Evolutionary conservation across 2,888 invertebrate genomes (phyloP), one percentile per base, ranked within the genome.

Genomic region (Diaprepes abbreviatus): DNA sequence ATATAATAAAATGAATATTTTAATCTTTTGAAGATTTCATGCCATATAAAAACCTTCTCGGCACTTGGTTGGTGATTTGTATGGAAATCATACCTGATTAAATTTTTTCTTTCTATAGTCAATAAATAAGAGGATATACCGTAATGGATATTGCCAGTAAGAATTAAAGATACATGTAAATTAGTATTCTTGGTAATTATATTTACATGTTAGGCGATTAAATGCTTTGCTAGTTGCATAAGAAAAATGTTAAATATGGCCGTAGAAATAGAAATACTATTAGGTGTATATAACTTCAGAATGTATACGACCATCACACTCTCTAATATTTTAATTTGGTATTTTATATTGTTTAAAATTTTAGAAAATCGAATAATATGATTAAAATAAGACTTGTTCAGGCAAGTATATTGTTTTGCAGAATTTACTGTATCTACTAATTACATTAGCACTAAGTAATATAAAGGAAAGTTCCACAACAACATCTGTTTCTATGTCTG

Each of bases 61-160:
- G 24, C 24, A 28, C 12, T 28, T 14, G 6, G 7, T 12, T 5
- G 28, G 48, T 28, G 6, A 50, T 50, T 50, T 50, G 28, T 50
- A 50, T 50, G 48, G 28, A 28, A 50, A 50, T 50, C 6, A 16
- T 14, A 50, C 16, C 6, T 28, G 16, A 14, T 28, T 50, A 28
- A 28, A 14, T 7, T 7, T 28, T 28, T 50, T 28, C 4, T 12
- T 4, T 28, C 48, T 9, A 1, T 14, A 16, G 9, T 28, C 16
- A 28, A 50, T 50, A 50, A 50, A 50, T 28, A 28, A 48, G 14
- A 50, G 48, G 48, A 50, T 28, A 28, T 31, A 14, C 48, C 19
- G 28, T 28, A 50, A 28, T 28, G 28, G 7, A 48, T 24, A 50
- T 28, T 50, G 14, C 28, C 28, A 28, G 28, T 50, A 28, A 28